Percentiles rank a stretch among this genome's conserved stretches.
Conservation (phyloP, 2,888 invertebrate species). For the Sphinx pinastri region DNA sequence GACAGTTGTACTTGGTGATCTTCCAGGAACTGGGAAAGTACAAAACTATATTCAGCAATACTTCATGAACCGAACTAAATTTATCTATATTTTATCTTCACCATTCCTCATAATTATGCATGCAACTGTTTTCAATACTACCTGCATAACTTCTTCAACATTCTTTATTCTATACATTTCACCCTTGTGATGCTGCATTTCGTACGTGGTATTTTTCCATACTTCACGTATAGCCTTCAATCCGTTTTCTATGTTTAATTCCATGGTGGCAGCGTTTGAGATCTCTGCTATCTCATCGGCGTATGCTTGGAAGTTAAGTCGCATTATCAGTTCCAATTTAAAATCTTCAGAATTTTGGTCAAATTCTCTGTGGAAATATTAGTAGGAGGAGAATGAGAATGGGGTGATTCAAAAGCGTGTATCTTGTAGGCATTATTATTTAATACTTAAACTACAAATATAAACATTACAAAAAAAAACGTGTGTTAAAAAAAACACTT, state of each 20-base stretch:
- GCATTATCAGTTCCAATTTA: constrained; percentile 91
- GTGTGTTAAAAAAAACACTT: neutral
- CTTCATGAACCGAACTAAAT: neutral
- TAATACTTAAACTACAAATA: neutral
- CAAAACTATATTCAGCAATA: neutral
- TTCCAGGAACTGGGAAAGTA: constrained; percentile 84
- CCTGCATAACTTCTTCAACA: constrained; percentile 91
- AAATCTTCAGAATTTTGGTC: constrained; percentile 91
- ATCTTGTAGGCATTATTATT: neutral
- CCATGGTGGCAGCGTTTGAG: constrained; percentile 94
- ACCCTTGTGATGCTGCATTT: constrained; percentile 88
- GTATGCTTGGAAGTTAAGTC: constrained; percentile 91
- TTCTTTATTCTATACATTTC: constrained; percentile 88
- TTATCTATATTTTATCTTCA: too few relatives aligned
- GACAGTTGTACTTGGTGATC: constrained; percentile 93
- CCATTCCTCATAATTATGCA: too few relatives aligned
- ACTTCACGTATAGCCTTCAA: constrained; percentile 87
- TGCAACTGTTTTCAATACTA: constrained; percentile 34
- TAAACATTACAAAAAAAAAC: neutral
- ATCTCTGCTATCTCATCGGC: constrained; percentile 93
- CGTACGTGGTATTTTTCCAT: constrained; percentile 89
- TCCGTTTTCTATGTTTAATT: constrained; percentile 92
- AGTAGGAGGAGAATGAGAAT: neutral
- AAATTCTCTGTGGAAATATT: constrained; percentile 83
- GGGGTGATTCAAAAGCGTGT: constrained; percentile 2